Evolutionary conservation across 2,888 invertebrate genomes (phyloP).

Genomic region (Chaitophorus viminalis): DNA sequence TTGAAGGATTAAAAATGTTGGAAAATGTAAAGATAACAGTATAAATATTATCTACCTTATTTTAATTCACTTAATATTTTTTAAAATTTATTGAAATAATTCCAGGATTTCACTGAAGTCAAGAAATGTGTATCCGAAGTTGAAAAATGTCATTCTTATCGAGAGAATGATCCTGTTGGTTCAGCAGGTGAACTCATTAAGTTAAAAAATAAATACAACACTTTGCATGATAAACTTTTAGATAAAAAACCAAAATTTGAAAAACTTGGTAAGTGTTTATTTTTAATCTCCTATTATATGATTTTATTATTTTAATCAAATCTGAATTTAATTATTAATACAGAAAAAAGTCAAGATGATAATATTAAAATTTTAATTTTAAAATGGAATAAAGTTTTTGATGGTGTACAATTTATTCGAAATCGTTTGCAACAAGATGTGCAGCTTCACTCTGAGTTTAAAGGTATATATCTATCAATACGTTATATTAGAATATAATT

Average conservation of each 20-base stretch:
- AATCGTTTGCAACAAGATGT: slow-evolving; percentile 55
- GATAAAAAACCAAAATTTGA: slow-evolving; percentile 54
- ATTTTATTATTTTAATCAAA: background rate
- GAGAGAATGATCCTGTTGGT: slow-evolving; percentile 44
- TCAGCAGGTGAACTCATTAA: slow-evolving; percentile 57
- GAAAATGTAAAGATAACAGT: slow-evolving; percentile 39
- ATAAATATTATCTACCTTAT: background rate
- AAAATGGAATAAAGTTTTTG: slow-evolving; percentile 56
- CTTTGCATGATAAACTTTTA: slow-evolving; percentile 54
- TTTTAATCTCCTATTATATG: background rate
- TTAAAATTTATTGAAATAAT: background rate
- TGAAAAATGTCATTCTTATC: slow-evolving; percentile 51
- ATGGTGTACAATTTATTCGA: slow-evolving; percentile 41
- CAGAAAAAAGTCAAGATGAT: slow-evolving; percentile 48
- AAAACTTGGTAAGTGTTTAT: slow-evolving; percentile 46
- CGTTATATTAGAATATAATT: background rate
- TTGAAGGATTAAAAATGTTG: slow-evolving; percentile 43
- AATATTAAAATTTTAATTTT: slow-evolving; percentile 49
- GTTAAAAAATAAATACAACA: slow-evolving; percentile 50
- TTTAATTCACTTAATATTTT: background rate
- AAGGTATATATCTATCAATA: slow-evolving; percentile 35
- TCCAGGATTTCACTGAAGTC: slow-evolving; percentile 44
- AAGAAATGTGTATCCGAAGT: slow-evolving; percentile 60
- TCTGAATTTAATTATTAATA: background rate
- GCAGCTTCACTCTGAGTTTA: slow-evolving; percentile 56